Conservation (phyloP, 2,797 vertebrate species). For the Chelon labrosus region DNA sequence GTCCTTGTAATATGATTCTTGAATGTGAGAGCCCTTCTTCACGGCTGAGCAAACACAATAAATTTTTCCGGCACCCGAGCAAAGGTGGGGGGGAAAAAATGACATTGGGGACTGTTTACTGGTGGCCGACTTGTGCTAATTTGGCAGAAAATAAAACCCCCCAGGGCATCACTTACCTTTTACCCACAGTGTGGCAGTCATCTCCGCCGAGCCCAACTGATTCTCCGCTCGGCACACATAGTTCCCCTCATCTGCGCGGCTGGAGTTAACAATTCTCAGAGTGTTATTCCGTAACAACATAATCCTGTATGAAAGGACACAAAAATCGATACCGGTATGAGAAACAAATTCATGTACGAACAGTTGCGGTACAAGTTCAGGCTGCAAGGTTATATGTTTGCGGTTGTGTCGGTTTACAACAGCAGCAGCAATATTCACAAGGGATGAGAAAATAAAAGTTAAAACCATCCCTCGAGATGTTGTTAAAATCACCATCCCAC, state of each 20-base stretch:
- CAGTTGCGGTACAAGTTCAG: conserved; percentile 34
- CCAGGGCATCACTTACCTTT: conserved; percentile 91
- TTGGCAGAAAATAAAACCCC: conserved; percentile 76
- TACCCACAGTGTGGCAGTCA: conserved; percentile 90
- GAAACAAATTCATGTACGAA: conserved; percentile 53
- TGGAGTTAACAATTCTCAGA: conserved; percentile 92
- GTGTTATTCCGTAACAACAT: conserved; percentile 93
- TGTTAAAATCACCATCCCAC: conserved; percentile 25
- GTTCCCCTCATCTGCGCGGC: conserved; percentile 93
- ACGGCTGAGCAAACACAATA: conserved; percentile 74
- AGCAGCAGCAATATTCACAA: conserved; percentile 31
- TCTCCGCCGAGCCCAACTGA: conserved; percentile 94
- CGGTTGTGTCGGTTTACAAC: conserved; percentile 17
- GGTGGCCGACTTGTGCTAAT: conserved; percentile 75
- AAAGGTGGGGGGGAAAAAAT: conserved; percentile 55
- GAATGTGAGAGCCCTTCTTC: conserved; percentile 75
- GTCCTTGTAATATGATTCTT: conserved; percentile 78
- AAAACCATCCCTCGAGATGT: conserved; percentile 19
- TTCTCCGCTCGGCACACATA: conserved; percentile 94
- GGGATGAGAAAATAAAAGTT: conserved; percentile 12
- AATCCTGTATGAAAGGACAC: conserved; percentile 84
- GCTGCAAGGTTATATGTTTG: conserved; percentile 28
- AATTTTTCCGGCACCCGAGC: conserved; percentile 66
- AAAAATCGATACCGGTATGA: conserved; percentile 68
- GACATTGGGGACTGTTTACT: conserved; percentile 80